A percentile compares a stretch with the other conserved stretches of the same genome.
Evolutionary conservation across 1,140 invertebrate genomes (phyloP).

Genomic region (Scaptomyza pallida): DNA sequence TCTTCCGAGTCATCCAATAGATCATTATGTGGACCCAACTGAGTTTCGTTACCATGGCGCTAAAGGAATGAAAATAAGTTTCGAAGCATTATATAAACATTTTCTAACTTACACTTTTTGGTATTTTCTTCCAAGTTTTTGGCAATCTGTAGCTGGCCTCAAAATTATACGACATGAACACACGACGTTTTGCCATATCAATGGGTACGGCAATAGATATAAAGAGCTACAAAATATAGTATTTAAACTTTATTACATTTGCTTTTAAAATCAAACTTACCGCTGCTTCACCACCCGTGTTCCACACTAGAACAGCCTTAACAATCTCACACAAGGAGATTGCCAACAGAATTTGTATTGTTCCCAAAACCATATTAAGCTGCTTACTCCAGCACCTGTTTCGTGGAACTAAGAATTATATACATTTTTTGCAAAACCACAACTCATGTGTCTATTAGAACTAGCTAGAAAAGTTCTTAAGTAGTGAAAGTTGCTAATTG

Average conservation of each 20-base stretch:
- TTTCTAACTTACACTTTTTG: slow-evolving; percentile 45
- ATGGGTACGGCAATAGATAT: slow-evolving; percentile 89
- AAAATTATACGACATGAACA: slow-evolving; percentile 90
- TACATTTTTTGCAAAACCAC: neutral
- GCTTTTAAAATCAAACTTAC: slow-evolving; percentile 29
- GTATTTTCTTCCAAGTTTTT: slow-evolving; percentile 43
- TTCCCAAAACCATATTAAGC: neutral
- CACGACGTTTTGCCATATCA: slow-evolving; percentile 87
- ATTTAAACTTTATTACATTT: too few species aligned
- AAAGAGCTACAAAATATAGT: slow-evolving; percentile 84
- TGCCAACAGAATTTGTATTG: neutral
- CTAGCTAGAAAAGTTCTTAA: slow-evolving; percentile 27
- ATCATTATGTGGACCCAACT: neutral
- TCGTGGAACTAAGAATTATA: slow-evolving; percentile 11
- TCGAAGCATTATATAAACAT: neutral
- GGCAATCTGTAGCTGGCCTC: slow-evolving; percentile 88
- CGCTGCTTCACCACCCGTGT: slow-evolving; percentile 45
- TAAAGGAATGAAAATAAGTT: slow-evolving; percentile 4
- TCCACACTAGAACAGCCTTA: slow-evolving; percentile 51
- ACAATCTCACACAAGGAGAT: neutral
- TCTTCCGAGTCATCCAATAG: slow-evolving; percentile 40
- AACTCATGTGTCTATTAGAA: slow-evolving; percentile 52
- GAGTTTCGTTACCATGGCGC: slow-evolving; percentile 41
- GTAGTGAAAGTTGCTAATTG: slow-evolving; percentile 74
- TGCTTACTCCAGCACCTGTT: neutral